phyloP scores from a whole-genome alignment of 2,113 vertebrate genomes.

The Patagioenas fasciata region DNA sequence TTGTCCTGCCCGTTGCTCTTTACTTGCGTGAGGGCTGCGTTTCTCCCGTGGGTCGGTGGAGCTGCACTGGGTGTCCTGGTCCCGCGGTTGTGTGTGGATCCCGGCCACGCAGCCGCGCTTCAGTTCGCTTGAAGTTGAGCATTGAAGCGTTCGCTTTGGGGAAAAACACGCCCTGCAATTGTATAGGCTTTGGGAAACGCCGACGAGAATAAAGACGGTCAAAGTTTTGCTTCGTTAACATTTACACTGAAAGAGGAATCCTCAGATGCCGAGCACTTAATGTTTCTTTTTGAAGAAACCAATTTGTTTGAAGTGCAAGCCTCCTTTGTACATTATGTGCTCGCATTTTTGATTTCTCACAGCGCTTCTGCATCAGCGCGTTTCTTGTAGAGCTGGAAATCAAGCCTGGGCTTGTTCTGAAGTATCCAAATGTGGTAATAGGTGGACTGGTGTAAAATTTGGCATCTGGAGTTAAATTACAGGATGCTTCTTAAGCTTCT shows the following conservation, averaged over 20 bases:
- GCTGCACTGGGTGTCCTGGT: not conserved
- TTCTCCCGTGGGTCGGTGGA: not conserved
- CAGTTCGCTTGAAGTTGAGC: not conserved
- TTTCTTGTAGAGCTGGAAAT: conserved; percentile 27
- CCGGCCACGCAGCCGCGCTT: not conserved
- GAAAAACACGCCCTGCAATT: not conserved
- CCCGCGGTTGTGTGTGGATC: not conserved
- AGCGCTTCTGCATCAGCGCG: not conserved
- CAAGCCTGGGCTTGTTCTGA: conserved; percentile 60
- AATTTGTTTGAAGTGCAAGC: conserved; percentile 50
- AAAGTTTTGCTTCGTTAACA: conserved; percentile 51
- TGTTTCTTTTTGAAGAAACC: conserved; percentile 55
- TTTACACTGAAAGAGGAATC: conserved; percentile 21
- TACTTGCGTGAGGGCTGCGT: not conserved
- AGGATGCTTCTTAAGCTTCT: conserved; percentile 75
- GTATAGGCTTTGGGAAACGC: not conserved
- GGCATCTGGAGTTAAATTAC: conserved; percentile 77
- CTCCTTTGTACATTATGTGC: conserved; percentile 19
- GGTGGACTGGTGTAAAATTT: conserved; percentile 71
- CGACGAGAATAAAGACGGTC: not conserved
- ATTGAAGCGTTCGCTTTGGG: not conserved
- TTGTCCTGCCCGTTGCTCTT: not conserved
- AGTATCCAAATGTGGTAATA: conserved; percentile 59
- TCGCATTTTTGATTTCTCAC: conserved; percentile 10
- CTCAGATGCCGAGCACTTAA: conserved; percentile 53